Evolutionary conservation across 2,888 invertebrate species (phyloP).

Genomic region (Polylopha cassiicola): DNA sequence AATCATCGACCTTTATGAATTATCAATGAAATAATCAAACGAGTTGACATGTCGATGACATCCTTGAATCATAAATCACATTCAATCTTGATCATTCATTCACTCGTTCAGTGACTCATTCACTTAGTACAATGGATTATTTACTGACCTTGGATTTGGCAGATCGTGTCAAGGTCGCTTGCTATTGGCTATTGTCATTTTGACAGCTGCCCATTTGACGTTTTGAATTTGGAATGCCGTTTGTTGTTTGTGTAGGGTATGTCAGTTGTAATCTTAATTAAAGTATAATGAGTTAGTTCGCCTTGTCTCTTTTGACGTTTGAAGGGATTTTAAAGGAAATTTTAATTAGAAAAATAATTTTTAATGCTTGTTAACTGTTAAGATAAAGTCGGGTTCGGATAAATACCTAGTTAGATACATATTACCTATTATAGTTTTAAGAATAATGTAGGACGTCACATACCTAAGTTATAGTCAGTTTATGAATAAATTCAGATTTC

Average conservation of each 20-base stretch:
- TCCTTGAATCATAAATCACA: slow-evolving; percentile 26
- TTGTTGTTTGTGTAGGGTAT: too few species aligned
- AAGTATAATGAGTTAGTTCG: slow-evolving; percentile 12
- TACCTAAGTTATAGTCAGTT: too few species aligned
- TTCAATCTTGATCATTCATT: slow-evolving; percentile 26
- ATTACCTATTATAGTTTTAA: too few species aligned
- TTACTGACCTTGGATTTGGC: slow-evolving; percentile 29
- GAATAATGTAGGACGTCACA: too few species aligned
- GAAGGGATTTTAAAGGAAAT: not conserved
- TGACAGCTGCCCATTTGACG: slow-evolving; percentile 46
- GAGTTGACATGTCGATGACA: slow-evolving; percentile 30
- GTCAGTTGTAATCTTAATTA: slow-evolving; percentile 18
- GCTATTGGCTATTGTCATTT: slow-evolving; percentile 47
- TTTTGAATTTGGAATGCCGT: slow-evolving; percentile 27
- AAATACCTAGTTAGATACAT: too few species aligned
- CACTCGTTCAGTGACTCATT: slow-evolving; percentile 14
- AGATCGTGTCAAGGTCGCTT: slow-evolving; percentile 47
- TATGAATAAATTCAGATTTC: too few species aligned
- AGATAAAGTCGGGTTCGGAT: too few species aligned
- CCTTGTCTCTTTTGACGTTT: not conserved
- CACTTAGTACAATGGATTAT: slow-evolving; percentile 11
- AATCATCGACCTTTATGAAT: slow-evolving; percentile 2
- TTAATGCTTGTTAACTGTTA: too few species aligned
- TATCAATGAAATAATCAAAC: slow-evolving; percentile 13
- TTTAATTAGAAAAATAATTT: not conserved